phyloP scores from a whole-genome alignment of 1,140 invertebrate species.

The Trichonephila clavata region DNA sequence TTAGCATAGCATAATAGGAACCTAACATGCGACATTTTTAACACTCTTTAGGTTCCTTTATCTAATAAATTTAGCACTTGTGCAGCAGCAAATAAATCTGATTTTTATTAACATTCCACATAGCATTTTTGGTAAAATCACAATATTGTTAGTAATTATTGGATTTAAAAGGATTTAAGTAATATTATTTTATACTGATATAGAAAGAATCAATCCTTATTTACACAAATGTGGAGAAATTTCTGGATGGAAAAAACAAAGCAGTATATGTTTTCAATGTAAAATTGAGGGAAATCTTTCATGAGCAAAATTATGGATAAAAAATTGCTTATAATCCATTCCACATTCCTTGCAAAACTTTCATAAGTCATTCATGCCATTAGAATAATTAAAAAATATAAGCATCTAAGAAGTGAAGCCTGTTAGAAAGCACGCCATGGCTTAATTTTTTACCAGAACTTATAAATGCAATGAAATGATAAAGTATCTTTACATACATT shows the following conservation, averaged over 20 bases:
- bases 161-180: neutral
- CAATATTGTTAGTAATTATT: neutral
- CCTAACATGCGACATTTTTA: neutral
- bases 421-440: neutral
- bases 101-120: neutral
- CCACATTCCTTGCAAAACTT: neutral
- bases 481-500: slow-evolving; percentile 74
- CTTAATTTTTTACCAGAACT: neutral
- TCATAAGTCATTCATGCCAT: neutral
- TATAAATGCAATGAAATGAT: slow-evolving; percentile 5
- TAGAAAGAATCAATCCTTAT: neutral
- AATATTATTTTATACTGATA: neutral
- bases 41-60: neutral
- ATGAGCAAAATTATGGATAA: neutral
- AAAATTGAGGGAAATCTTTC: neutral
- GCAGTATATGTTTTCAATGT: neutral
- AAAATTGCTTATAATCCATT: neutral
- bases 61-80: neutral
- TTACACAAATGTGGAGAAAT: no score
- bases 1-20: neutral
- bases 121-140: neutral
- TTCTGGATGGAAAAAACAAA: no score
- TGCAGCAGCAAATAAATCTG: neutral
- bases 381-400: neutral
- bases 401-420: slow-evolving; percentile 10